A percentile compares a stretch with the other conserved stretches of the same genome.
Conservation (phyloP, 1,140 invertebrate species). For the Sycophila sp. region DNA sequence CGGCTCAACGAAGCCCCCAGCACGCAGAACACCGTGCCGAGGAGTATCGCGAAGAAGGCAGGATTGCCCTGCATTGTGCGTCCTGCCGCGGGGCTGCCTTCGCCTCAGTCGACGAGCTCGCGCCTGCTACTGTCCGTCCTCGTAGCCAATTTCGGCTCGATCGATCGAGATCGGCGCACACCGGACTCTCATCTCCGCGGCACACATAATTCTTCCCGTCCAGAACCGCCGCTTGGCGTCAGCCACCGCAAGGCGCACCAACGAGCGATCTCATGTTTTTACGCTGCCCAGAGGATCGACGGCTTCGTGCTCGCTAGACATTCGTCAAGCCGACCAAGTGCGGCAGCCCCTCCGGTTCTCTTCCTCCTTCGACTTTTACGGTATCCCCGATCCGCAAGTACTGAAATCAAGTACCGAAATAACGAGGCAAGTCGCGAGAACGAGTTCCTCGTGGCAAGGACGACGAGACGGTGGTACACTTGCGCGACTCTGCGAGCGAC, state of each 20-base stretch:
- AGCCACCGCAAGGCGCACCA: neutral
- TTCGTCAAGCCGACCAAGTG: conserved; percentile 3
- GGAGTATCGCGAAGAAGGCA: conserved; percentile 68
- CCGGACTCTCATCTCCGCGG: conserved; percentile 41
- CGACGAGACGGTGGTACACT: conserved; percentile 21
- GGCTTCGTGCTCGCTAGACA: neutral
- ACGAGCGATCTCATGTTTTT: conserved; percentile 22
- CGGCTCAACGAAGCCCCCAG: conserved; percentile 76
- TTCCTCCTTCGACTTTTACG: neutral
- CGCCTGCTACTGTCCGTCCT: conserved; percentile 13
- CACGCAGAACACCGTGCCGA: conserved; percentile 75
- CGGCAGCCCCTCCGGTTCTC: neutral
- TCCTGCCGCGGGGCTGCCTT: too few species aligned
- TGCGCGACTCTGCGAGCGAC: conserved; percentile 30
- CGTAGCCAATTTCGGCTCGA: conserved; percentile 12
- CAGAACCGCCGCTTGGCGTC: neutral
- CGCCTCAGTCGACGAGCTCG: conserved; percentile 4
- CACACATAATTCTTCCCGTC: conserved; percentile 33
- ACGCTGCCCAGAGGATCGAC: neutral
- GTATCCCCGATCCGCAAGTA: too few species aligned
- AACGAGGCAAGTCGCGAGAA: neutral
- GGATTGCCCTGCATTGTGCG: conserved; percentile 61
- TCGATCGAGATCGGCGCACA: conserved; percentile 42
- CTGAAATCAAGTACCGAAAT: neutral
- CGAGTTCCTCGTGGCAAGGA: neutral